Conservation (phyloP, 2,113 vertebrate species). For the Corvus moneduloides region DNA sequence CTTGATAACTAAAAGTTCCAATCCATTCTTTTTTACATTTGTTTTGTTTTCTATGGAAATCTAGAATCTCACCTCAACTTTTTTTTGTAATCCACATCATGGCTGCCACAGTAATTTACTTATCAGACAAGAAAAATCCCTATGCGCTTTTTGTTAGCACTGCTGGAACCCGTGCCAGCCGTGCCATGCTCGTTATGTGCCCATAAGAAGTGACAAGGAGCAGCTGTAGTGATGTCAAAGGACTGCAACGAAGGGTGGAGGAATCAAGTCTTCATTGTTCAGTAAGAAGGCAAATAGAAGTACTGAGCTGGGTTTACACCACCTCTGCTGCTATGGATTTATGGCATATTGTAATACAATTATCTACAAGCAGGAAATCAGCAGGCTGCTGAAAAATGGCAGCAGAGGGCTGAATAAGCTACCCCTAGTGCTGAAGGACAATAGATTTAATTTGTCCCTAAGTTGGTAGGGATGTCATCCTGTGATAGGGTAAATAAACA, state of each 20-base stretch:
- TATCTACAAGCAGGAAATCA: not conserved
- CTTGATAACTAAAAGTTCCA: not conserved
- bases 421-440: not conserved
- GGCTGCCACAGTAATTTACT: not conserved
- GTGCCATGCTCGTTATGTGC: accelerated
- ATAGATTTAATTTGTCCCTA: not conserved
- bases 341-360: not conserved
- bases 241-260: not conserved
- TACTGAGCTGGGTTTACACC: not conserved
- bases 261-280: not conserved
- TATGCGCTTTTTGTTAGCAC: not conserved
- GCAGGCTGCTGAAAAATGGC: not conserved
- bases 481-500: slow-evolving; percentile 15
- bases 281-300: not conserved
- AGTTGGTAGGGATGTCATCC: not conserved
- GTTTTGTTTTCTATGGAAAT: not conserved
- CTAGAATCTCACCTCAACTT: not conserved
- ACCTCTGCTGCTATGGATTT: not conserved
- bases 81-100: not conserved
- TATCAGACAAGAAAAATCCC: not conserved
- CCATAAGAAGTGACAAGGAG: not conserved
- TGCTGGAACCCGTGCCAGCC: not conserved
- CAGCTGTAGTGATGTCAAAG: not conserved
- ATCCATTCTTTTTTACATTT: not conserved
- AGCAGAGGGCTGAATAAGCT: not conserved